Percentiles rank a stretch among this genome's conserved stretches.
Evolutionary conservation across 2,113 vertebrate genomes (phyloP).

Genomic region (Nerophis ophidion): DNA sequence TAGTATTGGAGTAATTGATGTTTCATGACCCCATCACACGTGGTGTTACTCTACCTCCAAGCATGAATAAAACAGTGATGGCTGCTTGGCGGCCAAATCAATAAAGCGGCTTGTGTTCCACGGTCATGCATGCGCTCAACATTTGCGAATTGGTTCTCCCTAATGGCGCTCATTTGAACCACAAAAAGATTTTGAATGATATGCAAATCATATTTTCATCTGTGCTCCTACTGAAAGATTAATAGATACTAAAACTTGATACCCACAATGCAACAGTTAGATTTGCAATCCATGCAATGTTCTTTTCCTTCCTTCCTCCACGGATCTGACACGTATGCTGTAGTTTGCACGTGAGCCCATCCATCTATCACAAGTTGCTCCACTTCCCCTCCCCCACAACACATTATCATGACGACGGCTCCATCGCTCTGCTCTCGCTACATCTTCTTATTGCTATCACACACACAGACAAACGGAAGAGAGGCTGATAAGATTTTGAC

Average conservation of each 20-base stretch:
- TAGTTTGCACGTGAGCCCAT: conserved; percentile 43
- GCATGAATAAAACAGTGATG: conserved; percentile 8
- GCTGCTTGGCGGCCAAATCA: conserved; percentile 14
- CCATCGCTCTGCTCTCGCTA: conserved; percentile 30
- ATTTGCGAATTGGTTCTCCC: not conserved
- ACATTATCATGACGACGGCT: conserved; percentile 43
- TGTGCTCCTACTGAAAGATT: conserved; percentile 16
- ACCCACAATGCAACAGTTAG: conserved; percentile 7
- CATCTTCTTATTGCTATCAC: conserved; percentile 23
- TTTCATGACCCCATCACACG: conserved; percentile 43
- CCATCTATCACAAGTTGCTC: conserved; percentile 44
- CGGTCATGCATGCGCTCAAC: not conserved
- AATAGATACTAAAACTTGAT: conserved; percentile 6
- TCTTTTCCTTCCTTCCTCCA: conserved; percentile 6
- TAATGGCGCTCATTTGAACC: no score
- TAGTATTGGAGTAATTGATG: conserved; percentile 50
- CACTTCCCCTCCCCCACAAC: conserved; percentile 51
- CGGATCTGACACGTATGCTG: conserved; percentile 9
- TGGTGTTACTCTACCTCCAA: conserved; percentile 27
- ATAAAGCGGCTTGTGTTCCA: conserved; percentile 17
- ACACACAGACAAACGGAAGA: conserved; percentile 42
- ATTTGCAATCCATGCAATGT: conserved; percentile 13
- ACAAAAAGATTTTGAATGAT: conserved; percentile 4
- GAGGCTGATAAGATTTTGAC: conserved; percentile 44
- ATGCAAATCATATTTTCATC: conserved; percentile 19